These are phyloP conservation scores for Macropus fuliginosus DNA, from an alignment of 2,797 vertebrate genomes.

Conservation along the genomic window DNA sequence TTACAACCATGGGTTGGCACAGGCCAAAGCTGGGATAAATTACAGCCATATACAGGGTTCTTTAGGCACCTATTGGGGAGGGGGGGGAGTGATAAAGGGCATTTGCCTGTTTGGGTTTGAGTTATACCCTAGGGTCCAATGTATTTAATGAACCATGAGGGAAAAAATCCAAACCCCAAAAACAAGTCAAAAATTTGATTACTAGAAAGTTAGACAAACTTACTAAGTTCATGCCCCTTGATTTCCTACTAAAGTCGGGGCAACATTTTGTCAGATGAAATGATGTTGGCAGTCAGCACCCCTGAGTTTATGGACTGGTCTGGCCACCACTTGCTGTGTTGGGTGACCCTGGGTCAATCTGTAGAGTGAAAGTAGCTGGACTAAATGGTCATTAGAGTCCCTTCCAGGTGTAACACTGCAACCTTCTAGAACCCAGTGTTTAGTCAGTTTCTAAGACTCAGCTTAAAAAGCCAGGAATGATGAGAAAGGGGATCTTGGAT, in stretches of 20 bases:
- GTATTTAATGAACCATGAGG: not conserved
- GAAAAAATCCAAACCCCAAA: not conserved
- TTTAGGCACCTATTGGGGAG: not conserved
- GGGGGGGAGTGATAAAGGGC: not conserved
- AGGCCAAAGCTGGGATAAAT: not conserved
- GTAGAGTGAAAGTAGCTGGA: not conserved
- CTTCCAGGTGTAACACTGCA: not conserved
- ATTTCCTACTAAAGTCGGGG: not conserved
- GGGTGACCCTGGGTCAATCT: not conserved
- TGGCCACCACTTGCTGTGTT: not conserved
- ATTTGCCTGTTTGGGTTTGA: not conserved
- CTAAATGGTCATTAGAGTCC: not conserved
- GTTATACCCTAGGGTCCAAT: not conserved
- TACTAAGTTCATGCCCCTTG: not conserved
- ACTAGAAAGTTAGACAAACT: not conserved
- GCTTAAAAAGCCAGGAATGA: not conserved
- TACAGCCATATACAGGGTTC: not conserved
- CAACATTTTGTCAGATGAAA: not conserved
- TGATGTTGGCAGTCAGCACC: not conserved
- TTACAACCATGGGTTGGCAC: not conserved
- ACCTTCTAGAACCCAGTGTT: not conserved
- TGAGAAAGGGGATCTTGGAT: not conserved
- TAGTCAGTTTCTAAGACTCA: not conserved
- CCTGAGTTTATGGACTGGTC: not conserved
- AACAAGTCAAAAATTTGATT: not conserved